A percentile compares a stretch with the other conserved stretches of the same genome.
These are phyloP conservation scores for Leptonema lineaticorne DNA, from an alignment of 1,140 invertebrate species.

Conservation along the genomic window DNA sequence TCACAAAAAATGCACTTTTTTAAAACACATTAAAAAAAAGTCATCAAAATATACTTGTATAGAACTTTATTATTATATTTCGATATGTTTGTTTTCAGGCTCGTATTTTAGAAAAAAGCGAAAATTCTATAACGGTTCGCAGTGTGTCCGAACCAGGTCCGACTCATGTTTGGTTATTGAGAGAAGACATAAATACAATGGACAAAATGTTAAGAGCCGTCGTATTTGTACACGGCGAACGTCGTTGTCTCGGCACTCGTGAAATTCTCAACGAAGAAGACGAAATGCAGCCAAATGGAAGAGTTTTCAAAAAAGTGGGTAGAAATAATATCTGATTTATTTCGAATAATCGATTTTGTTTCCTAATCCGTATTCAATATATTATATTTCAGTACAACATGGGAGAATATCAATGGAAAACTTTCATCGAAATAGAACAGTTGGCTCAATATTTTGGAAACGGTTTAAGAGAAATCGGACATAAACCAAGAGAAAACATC, in stretches of 20 bases:
- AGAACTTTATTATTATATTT: no score
- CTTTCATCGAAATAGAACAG: conserved; percentile 76
- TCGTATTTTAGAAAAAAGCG: conserved; percentile 47
- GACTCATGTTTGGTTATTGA: conserved; percentile 70
- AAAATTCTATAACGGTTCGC: conserved; percentile 67
- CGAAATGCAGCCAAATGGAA: conserved; percentile 89
- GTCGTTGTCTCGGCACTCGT: conserved; percentile 85
- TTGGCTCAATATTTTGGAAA: conserved; percentile 75
- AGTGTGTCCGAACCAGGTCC: conserved; percentile 66
- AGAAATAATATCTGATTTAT: background rate
- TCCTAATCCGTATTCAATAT: background rate
- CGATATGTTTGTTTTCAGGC: conserved; percentile 50
- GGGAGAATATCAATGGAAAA: conserved; percentile 92
- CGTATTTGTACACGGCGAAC: conserved; percentile 67
- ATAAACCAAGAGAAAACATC: conserved; percentile 70
- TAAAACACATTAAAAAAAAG: no score
- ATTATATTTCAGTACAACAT: conserved; percentile 73
- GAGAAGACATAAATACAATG: conserved; percentile 81
- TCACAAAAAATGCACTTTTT: no score
- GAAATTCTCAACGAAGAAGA: conserved; percentile 91
- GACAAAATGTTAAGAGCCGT: conserved; percentile 83
- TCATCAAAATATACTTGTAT: no score
- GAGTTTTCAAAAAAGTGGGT: conserved; percentile 90
- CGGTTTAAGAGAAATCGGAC: conserved; percentile 70
- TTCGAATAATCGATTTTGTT: background rate